Evolutionary conservation across 2,113 vertebrate genomes (phyloP).

Genomic region (Acanthochromis polyacanthus): DNA sequence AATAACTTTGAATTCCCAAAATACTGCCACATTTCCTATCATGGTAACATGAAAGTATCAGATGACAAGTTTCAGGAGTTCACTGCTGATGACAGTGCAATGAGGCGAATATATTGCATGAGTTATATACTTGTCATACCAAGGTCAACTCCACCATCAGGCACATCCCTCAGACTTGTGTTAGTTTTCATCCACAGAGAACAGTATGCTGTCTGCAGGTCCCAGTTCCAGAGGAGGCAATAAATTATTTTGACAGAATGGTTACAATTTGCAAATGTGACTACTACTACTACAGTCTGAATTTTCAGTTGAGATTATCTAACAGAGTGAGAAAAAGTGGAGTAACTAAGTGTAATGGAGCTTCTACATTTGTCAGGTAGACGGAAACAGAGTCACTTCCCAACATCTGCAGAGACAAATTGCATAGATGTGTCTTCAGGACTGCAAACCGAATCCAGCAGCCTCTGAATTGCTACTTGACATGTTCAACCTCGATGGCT

Average conservation of each 20-base stretch:
- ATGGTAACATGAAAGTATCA: background rate
- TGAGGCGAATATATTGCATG: constrained; percentile 1
- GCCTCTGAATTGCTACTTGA: background rate
- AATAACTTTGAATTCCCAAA: background rate
- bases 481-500: too few species aligned
- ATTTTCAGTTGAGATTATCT: background rate
- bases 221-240: constrained; percentile 36
- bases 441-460: background rate
- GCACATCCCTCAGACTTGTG: constrained; percentile 14
- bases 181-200: constrained; percentile 17
- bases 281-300: background rate
- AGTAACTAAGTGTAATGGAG: background rate
- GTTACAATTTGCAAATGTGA: constrained; percentile 23
- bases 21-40: background rate
- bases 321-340: constrained; percentile 8
- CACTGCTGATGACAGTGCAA: background rate
- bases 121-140: constrained; percentile 34
- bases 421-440: background rate
- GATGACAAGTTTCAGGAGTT: background rate
- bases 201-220: constrained; percentile 15
- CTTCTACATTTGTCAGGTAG: constrained; percentile 21
- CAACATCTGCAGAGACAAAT: background rate
- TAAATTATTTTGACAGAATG: constrained; percentile 41
- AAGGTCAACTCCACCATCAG: constrained; percentile 5
- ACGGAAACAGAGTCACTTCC: constrained; percentile 25